Conservation (phyloP, 2,113 vertebrate genomes). For the Ictalurus punctatus region DNA sequence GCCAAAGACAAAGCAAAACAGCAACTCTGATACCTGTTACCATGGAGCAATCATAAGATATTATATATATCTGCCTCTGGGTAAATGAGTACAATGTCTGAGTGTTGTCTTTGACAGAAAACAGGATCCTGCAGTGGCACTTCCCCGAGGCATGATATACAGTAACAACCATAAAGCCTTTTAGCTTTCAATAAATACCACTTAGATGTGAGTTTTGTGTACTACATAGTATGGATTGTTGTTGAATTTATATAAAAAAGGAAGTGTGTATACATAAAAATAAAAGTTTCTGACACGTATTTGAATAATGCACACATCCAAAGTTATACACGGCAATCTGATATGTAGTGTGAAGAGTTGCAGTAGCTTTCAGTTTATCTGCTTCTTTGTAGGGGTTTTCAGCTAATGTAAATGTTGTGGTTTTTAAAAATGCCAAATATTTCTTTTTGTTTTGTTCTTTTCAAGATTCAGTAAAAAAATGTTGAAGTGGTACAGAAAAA, state of each 20-base stretch:
- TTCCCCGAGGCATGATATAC: conserved; percentile 25
- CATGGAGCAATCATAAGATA: background rate
- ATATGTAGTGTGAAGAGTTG: background rate
- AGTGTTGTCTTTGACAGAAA: conserved; percentile 28
- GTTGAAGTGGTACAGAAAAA: background rate
- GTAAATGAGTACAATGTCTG: conserved; percentile 3
- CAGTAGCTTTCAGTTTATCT: background rate
- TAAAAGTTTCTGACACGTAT: background rate
- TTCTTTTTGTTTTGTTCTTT: background rate
- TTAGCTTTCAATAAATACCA: background rate
- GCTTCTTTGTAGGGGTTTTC: background rate
- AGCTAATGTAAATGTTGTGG: background rate
- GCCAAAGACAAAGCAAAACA: conserved; percentile 15
- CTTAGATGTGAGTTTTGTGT: background rate
- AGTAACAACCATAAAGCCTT: background rate
- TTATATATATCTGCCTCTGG: background rate
- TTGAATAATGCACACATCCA: background rate
- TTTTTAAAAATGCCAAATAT: background rate
- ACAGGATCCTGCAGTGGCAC: conserved; percentile 25
- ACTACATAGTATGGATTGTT: background rate
- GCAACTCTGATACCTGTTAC: background rate
- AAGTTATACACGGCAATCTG: background rate
- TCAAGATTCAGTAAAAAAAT: background rate
- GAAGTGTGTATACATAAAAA: background rate
- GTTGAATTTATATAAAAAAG: background rate